These are phyloP conservation scores for Stegophylla sp. DNA, from an alignment of 2,888 invertebrate genomes.

Conservation along the genomic window DNA sequence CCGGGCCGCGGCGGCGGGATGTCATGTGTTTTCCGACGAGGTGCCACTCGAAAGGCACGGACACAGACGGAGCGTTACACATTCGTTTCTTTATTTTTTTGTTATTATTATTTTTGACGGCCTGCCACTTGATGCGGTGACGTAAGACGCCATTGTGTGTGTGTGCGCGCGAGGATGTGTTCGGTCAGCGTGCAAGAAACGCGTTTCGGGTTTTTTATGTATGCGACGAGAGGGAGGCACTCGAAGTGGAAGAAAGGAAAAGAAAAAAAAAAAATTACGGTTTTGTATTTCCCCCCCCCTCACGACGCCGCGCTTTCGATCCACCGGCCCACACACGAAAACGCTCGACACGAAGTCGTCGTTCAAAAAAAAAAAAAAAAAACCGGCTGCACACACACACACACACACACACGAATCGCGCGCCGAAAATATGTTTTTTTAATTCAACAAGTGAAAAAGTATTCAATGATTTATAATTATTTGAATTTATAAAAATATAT, in stretches of 20 bases:
- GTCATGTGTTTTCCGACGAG: constrained; percentile 39
- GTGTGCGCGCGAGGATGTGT: not conserved
- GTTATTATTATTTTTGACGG: constrained; percentile 46
- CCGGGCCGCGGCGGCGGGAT: no score
- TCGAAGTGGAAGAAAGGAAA: no score
- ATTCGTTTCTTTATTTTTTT: not conserved
- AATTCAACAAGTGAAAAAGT: no score
- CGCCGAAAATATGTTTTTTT: no score
- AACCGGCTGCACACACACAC: no score
- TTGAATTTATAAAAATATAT: no score
- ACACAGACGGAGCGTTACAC: constrained; percentile 7
- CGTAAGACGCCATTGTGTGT: constrained; percentile 43
- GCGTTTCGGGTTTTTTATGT: no score
- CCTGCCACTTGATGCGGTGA: constrained; percentile 47
- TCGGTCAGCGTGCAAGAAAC: not conserved
- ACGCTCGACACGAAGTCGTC: no score
- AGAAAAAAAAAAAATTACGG: constrained; percentile 24
- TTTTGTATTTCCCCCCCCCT: constrained; percentile 33
- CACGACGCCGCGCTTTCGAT: no score
- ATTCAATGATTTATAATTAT: no score
- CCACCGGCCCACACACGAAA: not conserved
- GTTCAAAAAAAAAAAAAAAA: no score
- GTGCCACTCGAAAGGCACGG: constrained; percentile 54
- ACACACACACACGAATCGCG: no score
- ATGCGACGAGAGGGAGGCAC: not conserved